Evolutionary conservation across 2,888 invertebrate species (phyloP), one percentile per base, ranked within the genome.

Genomic region (Cerastoderma edule): DNA sequence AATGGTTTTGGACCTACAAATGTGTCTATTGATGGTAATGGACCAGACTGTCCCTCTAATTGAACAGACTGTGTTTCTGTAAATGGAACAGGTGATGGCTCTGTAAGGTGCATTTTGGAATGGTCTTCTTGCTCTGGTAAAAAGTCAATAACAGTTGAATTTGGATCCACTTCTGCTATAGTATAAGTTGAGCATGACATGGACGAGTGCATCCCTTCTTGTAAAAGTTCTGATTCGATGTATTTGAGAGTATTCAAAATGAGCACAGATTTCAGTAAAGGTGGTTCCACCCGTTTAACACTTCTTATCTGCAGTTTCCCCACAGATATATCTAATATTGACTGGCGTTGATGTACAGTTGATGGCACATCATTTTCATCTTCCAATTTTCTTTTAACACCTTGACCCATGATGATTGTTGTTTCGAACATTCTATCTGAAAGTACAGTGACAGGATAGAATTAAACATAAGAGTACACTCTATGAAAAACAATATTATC

Each of bases 281-380:
- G 96, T 54, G 97, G 97, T 92, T 98, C 97, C 71, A 97, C 96
- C 57, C 84, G 77, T 53, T 87, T 84, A 6, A 77, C 67, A 22
- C 85, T 87, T 53, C 69, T 80, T 85, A 96, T 96, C 93, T 97
- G 97, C 85, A 98, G 94, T 93, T 98, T 98, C 93, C 96, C 96
- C 95, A 98, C 97, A 85, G 97, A 97, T 84, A 97, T 95, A 93
- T 97, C 97, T 92, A 98, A 95, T 91, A 98, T 96, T 89, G 97
- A 96, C 90, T 97, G 95, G 72, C 98, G 95, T 75, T 85, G 85
- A 71, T 56, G 70, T 46, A 73, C 77, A 24, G 72, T 46, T 39
- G 72, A 66, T 50, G 44, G 73, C 19, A 69, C 69, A 33, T 27
- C 33, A 16, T 71, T 72, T 44, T 63, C 64, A 32, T 82, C 83